A percentile compares a stretch with the other conserved stretches of the same genome.
These are phyloP conservation scores for Blennius ocellaris DNA, from an alignment of 2,113 vertebrate species.

Conservation along the genomic window DNA sequence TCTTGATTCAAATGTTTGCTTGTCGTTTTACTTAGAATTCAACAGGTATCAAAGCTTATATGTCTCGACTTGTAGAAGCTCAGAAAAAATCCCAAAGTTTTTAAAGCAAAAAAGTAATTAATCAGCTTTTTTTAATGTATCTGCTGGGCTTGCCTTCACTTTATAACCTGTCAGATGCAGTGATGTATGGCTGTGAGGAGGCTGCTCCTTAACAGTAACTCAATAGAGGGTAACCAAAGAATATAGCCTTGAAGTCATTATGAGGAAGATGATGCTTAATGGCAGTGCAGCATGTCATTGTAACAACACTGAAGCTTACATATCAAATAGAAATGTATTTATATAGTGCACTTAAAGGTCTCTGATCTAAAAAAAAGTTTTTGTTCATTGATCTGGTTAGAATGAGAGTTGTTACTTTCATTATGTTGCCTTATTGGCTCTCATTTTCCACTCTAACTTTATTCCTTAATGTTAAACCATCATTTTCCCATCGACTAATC, in stretches of 20 bases:
- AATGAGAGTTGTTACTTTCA: background rate
- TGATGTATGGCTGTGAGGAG: slow-evolving; percentile 9
- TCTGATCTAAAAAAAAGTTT: slow-evolving; percentile 12
- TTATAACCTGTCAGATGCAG: slow-evolving; percentile 14
- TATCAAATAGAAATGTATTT: slow-evolving; percentile 24
- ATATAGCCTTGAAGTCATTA: slow-evolving; percentile 52
- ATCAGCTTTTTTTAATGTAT: background rate
- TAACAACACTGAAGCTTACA: slow-evolving; percentile 18
- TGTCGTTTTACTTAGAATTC: slow-evolving; percentile 48
- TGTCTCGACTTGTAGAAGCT: background rate
- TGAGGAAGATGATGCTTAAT: slow-evolving; percentile 37
- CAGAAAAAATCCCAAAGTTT: slow-evolving; percentile 1
- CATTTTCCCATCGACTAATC: slow-evolving; percentile 3
- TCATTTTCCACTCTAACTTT: too few species aligned
- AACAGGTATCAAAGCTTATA: slow-evolving; percentile 73
- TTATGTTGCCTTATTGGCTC: background rate
- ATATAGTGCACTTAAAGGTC: background rate
- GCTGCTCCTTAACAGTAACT: slow-evolving; percentile 21
- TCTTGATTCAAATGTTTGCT: background rate
- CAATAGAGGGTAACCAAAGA: slow-evolving; percentile 25
- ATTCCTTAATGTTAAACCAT: slow-evolving; percentile 11
- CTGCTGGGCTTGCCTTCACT: slow-evolving; percentile 9
- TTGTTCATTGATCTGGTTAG: background rate
- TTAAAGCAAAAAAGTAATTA: background rate
- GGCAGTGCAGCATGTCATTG: slow-evolving; percentile 20